phyloP scores from a whole-genome alignment of 2,888 invertebrate genomes.

The Augiades crinisus region DNA sequence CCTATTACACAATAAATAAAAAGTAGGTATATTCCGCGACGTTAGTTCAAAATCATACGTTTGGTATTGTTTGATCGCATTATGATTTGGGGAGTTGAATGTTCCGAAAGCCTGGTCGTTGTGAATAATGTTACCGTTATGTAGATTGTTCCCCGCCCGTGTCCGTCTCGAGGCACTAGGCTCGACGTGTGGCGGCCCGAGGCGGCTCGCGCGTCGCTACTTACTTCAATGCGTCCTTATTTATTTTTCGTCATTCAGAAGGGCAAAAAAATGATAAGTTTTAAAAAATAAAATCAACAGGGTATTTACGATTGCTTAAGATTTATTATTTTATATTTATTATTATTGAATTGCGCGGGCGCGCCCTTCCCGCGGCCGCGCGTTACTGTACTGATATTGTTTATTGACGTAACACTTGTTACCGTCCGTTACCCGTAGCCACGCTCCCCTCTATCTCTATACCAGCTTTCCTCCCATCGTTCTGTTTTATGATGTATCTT shows the following conservation, averaged over 20 bases:
- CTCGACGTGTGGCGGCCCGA: slow-evolving; percentile 30
- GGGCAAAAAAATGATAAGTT: slow-evolving; percentile 46
- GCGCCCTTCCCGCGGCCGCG: slow-evolving; percentile 44
- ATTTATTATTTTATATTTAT: slow-evolving; percentile 77
- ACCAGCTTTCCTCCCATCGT: neutral
- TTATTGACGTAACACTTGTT: slow-evolving; percentile 33
- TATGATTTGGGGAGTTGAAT: neutral
- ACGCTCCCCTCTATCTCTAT: slow-evolving; percentile 1
- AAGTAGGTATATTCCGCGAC: too few relatives aligned
- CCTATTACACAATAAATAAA: too few relatives aligned
- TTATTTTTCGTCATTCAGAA: slow-evolving; percentile 51
- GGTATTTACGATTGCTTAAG: slow-evolving; percentile 81
- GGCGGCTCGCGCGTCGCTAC: slow-evolving; percentile 34
- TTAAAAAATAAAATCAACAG: slow-evolving; percentile 75
- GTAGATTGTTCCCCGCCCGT: slow-evolving; percentile 8
- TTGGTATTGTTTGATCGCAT: too few relatives aligned
- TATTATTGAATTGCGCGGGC: slow-evolving; percentile 50
- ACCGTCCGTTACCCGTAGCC: slow-evolving; percentile 29
- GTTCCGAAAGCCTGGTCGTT: neutral
- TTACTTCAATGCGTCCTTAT: slow-evolving; percentile 36
- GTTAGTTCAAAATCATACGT: too few relatives aligned
- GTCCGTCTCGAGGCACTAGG: neutral
- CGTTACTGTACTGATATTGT: slow-evolving; percentile 50
- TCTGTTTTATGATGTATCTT: too few relatives aligned
- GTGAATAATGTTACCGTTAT: slow-evolving; percentile 16